Conservation (phyloP, 2,797 vertebrate genomes). For the Epinephelus malabaricus region DNA sequence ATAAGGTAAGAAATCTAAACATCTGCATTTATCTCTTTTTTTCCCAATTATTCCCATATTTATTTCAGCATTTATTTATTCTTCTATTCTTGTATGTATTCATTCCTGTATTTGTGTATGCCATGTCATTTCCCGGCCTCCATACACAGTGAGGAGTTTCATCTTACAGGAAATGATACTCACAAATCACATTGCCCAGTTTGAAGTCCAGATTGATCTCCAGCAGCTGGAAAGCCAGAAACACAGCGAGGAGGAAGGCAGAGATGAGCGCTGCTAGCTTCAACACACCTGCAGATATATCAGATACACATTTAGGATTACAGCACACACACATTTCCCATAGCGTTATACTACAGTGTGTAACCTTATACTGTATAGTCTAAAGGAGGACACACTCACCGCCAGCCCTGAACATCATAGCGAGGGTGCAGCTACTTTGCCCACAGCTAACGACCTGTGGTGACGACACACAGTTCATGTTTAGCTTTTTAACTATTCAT, state of each 20-base stretch:
- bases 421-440: conserved; percentile 10
- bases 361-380: too few relatives aligned
- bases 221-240: conserved; percentile 93
- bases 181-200: conserved; percentile 89
- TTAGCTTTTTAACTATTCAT: rapidly evolving
- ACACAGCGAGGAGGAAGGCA: conserved; percentile 90
- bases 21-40: too few relatives aligned
- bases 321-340: not conserved
- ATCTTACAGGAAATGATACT: conserved; percentile 65
- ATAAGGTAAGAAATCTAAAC: too few relatives aligned
- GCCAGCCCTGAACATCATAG: conserved; percentile 70
- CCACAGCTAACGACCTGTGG: conserved; percentile 20
- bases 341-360: too few relatives aligned
- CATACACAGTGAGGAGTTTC: too few relatives aligned
- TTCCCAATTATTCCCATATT: too few relatives aligned
- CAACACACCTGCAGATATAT: conserved; percentile 84
- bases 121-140: too few relatives aligned
- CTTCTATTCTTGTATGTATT: too few relatives aligned
- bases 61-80: too few relatives aligned
- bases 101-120: too few relatives aligned
- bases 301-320: not conserved
- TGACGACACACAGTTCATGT: too few relatives aligned
- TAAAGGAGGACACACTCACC: conserved; percentile 43
- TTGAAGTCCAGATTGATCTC: conserved; percentile 93
- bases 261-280: conserved; percentile 89